These are phyloP conservation scores for Hemithea aestivaria DNA, from an alignment of 2,888 invertebrate genomes.

Conservation along the genomic window DNA sequence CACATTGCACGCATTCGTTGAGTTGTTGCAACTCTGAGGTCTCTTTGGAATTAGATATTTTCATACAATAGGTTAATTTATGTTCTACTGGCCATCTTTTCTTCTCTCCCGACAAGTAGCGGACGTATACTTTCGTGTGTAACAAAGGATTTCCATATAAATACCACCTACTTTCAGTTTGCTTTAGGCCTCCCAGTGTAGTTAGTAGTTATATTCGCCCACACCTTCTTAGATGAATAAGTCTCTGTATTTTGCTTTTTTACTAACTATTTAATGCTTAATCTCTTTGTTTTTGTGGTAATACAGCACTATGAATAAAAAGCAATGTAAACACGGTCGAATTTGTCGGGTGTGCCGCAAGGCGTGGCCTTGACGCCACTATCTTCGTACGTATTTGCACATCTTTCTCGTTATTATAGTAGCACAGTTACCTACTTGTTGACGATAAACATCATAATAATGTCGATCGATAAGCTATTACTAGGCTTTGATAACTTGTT, in stretches of 20 bases:
- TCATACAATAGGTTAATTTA: no score
- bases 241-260: conserved; percentile 29
- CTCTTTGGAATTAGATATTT: no score
- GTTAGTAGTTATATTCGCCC: no score
- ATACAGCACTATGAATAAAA: conserved; percentile 37
- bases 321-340: conserved; percentile 25
- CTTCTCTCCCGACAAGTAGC: no score
- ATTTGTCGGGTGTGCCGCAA: conserved; percentile 30
- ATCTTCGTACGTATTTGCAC: conserved; percentile 22
- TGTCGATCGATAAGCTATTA: conserved; percentile 9
- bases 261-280: conserved; percentile 18
- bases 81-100: no score
- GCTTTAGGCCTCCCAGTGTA: no score
- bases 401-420: conserved; percentile 14
- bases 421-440: no score
- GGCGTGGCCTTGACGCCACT: conserved; percentile 29
- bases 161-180: no score
- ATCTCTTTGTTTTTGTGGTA: conserved; percentile 33
- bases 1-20: conserved; percentile 32
- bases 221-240: conserved; percentile 28
- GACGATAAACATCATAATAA: conserved; percentile 16
- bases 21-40: no score
- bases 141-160: no score
- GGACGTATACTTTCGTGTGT: no score
- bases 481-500: conserved; percentile 1